Conservation (phyloP, 2,113 vertebrate genomes). For the Epinephelus lanceolatus region DNA sequence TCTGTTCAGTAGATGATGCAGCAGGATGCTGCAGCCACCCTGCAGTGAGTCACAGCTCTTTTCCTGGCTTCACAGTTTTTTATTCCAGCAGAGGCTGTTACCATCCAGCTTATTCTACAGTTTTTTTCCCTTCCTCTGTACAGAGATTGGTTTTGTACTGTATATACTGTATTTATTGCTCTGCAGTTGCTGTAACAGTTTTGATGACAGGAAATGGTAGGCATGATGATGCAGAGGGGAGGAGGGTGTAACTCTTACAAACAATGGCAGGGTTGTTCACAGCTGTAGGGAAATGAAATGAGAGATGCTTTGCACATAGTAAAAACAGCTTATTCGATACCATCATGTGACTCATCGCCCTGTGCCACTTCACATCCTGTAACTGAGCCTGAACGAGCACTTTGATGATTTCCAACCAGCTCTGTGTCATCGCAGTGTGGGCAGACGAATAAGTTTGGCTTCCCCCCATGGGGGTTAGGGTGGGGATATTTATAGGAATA, state of each 20-base stretch:
- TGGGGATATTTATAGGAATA: too few relatives aligned
- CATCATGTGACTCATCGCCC: too few relatives aligned
- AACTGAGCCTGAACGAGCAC: too few relatives aligned
- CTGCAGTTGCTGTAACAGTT: neutral
- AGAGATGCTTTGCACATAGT: too few relatives aligned
- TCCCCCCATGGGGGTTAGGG: too few relatives aligned
- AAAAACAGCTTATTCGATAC: too few relatives aligned
- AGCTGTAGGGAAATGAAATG: too few relatives aligned
- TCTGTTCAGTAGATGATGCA: neutral
- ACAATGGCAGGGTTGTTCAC: neutral
- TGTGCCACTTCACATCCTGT: too few relatives aligned
- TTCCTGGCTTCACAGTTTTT: neutral
- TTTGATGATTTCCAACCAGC: too few relatives aligned
- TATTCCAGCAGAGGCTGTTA: neutral
- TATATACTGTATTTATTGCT: neutral
- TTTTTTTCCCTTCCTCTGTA: neutral
- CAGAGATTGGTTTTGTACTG: neutral
- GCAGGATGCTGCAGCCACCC: slow-evolving; percentile 3
- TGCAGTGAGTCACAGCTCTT: slow-evolving; percentile 15
- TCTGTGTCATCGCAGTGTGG: too few relatives aligned
- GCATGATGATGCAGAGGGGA: neutral
- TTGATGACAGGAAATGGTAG: neutral
- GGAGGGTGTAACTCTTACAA: neutral
- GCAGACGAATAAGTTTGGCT: too few relatives aligned
- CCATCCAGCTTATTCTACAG: neutral